Evolutionary conservation across 2,113 vertebrate species (phyloP).

Genomic region (Psilopsiagon aurifrons): DNA sequence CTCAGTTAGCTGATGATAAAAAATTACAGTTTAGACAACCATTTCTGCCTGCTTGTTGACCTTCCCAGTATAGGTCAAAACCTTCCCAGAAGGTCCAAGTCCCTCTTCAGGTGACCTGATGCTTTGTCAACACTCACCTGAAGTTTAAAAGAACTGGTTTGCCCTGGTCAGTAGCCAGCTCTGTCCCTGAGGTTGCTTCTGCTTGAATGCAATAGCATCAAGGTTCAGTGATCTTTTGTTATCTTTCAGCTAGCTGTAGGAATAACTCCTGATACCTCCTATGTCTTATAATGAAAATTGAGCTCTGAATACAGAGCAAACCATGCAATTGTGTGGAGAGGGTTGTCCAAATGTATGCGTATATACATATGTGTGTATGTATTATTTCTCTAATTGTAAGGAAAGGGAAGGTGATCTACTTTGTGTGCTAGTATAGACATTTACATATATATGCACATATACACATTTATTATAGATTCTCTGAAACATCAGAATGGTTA

Average conservation of each 20-base stretch:
- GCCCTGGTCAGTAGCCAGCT: background rate
- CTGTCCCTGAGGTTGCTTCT: background rate
- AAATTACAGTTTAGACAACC: background rate
- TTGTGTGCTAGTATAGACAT: background rate
- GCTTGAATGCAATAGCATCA: background rate
- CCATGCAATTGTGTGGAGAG: background rate
- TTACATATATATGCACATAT: background rate
- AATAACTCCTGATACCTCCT: background rate
- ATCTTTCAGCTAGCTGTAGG: background rate
- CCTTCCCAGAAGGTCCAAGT: background rate
- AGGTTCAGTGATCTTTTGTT: background rate
- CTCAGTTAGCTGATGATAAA: background rate
- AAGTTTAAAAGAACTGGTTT: background rate
- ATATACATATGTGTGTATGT: background rate
- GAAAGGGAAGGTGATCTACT: background rate
- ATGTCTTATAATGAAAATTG: background rate
- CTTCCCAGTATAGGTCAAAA: background rate
- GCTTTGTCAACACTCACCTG: background rate
- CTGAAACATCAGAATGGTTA: background rate
- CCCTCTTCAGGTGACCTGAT: background rate
- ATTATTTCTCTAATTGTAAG: background rate
- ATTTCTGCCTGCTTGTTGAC: background rate
- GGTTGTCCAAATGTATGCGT: background rate
- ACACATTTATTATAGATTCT: background rate
- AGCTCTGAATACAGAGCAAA: slow-evolving; percentile 1